Conservation (phyloP, 2,113 vertebrate species). For the Dolichallabes microphthalmus region DNA sequence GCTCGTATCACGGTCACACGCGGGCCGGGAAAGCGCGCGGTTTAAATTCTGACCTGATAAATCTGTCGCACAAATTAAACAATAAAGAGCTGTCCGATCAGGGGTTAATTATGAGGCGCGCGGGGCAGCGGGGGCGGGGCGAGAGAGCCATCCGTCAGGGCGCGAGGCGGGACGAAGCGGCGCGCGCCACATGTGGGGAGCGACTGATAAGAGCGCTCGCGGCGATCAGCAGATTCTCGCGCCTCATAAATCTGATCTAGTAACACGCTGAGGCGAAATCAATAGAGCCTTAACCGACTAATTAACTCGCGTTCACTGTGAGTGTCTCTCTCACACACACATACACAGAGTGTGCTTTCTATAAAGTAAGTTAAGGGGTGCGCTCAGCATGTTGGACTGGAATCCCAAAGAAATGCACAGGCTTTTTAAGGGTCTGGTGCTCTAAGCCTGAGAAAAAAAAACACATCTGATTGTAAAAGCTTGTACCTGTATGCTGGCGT, state of each 20-base stretch:
- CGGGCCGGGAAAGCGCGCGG: constrained; percentile 33
- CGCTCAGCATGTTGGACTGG: not conserved
- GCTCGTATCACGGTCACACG: not conserved
- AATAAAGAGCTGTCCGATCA: constrained; percentile 99
- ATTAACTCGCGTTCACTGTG: constrained; percentile 11
- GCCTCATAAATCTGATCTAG: constrained; percentile 82
- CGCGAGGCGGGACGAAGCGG: constrained; percentile 72
- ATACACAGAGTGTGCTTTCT: constrained; percentile 31
- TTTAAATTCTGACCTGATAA: constrained; percentile 95
- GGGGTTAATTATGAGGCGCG: constrained; percentile 98
- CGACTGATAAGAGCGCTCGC: constrained; percentile 86
- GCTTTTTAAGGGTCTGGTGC: too few relatives aligned
- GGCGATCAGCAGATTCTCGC: constrained; percentile 98
- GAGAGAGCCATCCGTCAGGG: constrained; percentile 84
- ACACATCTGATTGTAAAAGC: too few relatives aligned
- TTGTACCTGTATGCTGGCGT: too few relatives aligned
- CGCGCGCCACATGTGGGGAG: constrained; percentile 86
- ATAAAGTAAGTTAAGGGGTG: constrained; percentile 11
- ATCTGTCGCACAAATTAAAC: constrained; percentile 99
- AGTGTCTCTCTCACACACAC: not conserved
- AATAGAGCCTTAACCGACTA: constrained; percentile 73
- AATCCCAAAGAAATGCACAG: too few relatives aligned
- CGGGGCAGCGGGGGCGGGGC: constrained; percentile 82
- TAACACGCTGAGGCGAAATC: constrained; percentile 99
- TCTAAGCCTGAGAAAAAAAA: too few relatives aligned